Conservation (phyloP, 2,113 vertebrate genomes). For the Dicrurus megarhynchus region DNA sequence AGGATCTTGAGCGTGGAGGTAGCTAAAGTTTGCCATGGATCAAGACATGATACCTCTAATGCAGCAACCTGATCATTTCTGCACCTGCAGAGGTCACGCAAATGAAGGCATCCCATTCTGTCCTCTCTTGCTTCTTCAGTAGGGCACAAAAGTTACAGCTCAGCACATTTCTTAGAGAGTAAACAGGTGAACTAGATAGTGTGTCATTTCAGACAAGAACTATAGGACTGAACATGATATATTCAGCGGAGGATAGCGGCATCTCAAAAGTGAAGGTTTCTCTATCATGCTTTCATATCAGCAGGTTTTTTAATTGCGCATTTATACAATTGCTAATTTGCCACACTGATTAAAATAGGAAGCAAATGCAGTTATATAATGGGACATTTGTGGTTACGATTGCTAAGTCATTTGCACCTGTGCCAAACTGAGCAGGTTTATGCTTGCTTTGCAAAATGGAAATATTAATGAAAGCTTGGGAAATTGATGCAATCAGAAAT, state of each 20-base stretch:
- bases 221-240: background rate
- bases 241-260: accelerated
- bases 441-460: background rate
- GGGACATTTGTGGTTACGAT: background rate
- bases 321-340: background rate
- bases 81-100: background rate
- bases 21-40: background rate
- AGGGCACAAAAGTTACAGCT: background rate
- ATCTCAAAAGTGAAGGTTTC: background rate
- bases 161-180: background rate
- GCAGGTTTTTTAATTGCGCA: background rate
- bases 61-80: background rate
- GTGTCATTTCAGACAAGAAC: background rate
- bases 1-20: background rate
- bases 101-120: background rate
- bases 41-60: background rate
- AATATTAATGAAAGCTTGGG: background rate
- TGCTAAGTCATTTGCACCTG: background rate
- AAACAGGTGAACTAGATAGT: background rate
- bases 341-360: background rate
- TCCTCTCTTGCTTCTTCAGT: background rate
- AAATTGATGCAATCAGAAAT: background rate
- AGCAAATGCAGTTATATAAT: background rate
- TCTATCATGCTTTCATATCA: background rate
- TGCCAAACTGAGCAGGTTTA: background rate